Evolutionary conservation across 2,113 vertebrate species (phyloP).

Genomic region (Vidua macroura): DNA sequence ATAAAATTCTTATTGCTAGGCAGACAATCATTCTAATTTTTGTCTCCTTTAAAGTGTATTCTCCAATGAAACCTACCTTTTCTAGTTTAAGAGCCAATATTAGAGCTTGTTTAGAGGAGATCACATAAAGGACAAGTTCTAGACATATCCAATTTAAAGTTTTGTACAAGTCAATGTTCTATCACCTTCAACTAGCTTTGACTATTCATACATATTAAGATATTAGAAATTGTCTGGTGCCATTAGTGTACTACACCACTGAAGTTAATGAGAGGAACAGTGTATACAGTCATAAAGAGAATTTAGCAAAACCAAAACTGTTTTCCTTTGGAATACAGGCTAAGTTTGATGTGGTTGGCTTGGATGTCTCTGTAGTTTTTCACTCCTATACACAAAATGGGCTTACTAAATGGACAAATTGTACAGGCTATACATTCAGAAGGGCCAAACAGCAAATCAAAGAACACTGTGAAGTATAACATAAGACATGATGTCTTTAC

Average conservation of each 20-base stretch:
- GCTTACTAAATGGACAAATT: background rate
- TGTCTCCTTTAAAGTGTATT: background rate
- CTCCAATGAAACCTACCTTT: background rate
- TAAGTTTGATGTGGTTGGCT: background rate
- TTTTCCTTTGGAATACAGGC: background rate
- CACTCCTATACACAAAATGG: background rate
- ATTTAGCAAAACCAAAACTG: background rate
- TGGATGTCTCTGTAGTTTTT: background rate
- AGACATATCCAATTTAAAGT: background rate
- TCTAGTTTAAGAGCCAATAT: background rate
- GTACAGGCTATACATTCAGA: background rate
- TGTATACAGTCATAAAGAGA: background rate
- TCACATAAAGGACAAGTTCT: background rate
- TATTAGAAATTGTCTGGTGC: background rate
- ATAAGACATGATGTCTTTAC: background rate
- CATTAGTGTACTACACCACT: background rate
- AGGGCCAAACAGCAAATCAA: background rate
- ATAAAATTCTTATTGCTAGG: background rate
- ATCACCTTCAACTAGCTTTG: background rate
- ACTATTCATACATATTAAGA: background rate
- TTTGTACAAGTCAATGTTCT: background rate
- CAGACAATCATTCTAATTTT: background rate
- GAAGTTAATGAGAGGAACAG: background rate
- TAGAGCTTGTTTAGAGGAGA: background rate
- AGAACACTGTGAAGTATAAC: background rate